Conservation (phyloP, 2,113 vertebrate genomes). For the Coreoperca whiteheadi region DNA sequence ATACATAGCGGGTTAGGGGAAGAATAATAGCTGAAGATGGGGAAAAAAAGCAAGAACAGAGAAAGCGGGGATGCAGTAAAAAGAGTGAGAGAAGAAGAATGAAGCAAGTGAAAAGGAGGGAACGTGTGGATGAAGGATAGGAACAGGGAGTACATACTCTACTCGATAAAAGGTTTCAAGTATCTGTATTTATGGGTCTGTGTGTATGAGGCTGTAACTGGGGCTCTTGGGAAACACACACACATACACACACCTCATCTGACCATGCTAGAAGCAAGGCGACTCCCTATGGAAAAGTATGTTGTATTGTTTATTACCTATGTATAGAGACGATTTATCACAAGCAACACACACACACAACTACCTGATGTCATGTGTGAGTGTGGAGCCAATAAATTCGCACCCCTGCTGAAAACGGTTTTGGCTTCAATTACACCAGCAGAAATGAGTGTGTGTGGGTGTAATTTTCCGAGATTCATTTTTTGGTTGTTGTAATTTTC, state of each 20-base stretch:
- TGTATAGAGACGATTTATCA: conserved; percentile 64
- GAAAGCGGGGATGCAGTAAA: background rate
- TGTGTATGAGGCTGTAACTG: conserved; percentile 47
- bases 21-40: background rate
- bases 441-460: background rate
- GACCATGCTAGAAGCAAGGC: conserved; percentile 33
- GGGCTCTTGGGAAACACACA: conserved; percentile 35
- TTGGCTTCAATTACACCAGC: conserved; percentile 53
- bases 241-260: conserved; percentile 6
- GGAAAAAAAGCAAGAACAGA: background rate
- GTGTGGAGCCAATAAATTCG: conserved; percentile 51
- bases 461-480: conserved; percentile 15
- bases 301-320: conserved; percentile 65
- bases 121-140: conserved; percentile 8
- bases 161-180: conserved; percentile 47
- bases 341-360: conserved; percentile 6
- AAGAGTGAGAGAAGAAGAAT: background rate
- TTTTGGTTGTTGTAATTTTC: conserved; percentile 40
- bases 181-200: conserved; percentile 55
- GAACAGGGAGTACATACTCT: conserved; percentile 16
- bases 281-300: conserved; percentile 53
- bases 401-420: conserved; percentile 54
- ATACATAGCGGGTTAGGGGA: too few relatives aligned
- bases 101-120: background rate
- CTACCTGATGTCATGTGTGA: conserved; percentile 35